A percentile compares a stretch with the other conserved stretches of the same genome.
Evolutionary conservation across 2,797 vertebrate genomes (phyloP).

Genomic region (Danio albolineatus): DNA sequence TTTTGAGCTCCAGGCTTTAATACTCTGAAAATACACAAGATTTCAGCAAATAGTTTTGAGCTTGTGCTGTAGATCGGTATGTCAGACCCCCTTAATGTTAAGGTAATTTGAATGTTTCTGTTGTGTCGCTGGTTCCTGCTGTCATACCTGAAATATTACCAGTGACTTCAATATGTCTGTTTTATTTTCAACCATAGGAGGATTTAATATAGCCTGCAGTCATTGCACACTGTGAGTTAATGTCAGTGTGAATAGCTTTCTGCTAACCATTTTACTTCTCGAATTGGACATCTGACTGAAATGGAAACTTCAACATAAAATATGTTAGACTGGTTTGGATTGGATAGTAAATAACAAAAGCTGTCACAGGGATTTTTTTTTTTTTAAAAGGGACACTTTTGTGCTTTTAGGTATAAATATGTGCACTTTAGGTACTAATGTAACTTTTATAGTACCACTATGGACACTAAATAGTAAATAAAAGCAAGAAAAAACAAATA

Average conservation of each 20-base stretch:
- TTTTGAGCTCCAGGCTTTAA: not conserved
- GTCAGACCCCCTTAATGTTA: not conserved
- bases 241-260: not conserved
- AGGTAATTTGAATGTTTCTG: constrained; percentile 8
- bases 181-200: not conserved
- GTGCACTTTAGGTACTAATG: no score
- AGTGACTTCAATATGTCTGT: constrained; percentile 13
- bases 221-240: constrained; percentile 7
- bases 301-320: no score
- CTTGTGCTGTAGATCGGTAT: not conserved
- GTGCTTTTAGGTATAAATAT: no score
- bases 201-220: constrained; percentile 2
- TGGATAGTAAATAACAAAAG: not conserved
- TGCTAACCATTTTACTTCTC: not conserved
- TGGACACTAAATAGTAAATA: no score
- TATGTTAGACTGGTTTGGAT: not conserved
- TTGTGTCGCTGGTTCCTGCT: not conserved
- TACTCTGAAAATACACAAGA: not conserved
- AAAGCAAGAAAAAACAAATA: no score
- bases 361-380: no score
- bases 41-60: not conserved
- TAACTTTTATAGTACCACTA: no score
- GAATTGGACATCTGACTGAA: not conserved
- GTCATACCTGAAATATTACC: not conserved
- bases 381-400: no score